phyloP scores from a whole-genome alignment of 1,140 invertebrate genomes.

The Penaeus japonicus region DNA sequence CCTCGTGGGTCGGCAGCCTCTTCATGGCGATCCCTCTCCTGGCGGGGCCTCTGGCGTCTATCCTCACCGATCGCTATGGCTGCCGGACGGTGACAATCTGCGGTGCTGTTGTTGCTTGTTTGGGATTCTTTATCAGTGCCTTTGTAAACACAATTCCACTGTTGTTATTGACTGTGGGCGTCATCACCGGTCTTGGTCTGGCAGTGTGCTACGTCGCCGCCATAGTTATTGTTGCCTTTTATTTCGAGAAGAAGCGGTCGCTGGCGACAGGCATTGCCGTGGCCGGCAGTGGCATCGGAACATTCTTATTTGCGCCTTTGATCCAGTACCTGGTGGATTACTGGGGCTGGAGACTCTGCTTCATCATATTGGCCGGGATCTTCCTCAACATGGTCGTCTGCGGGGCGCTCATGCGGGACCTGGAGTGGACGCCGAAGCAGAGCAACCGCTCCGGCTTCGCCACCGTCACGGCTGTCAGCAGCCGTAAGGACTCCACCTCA shows the following conservation, averaged over 20 bases:
- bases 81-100: conserved; percentile 80
- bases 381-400: conserved; percentile 89
- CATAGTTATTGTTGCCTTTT: conserved; percentile 94
- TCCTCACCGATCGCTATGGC: conserved; percentile 85
- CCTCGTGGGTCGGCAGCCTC: conserved; percentile 87
- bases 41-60: conserved; percentile 87
- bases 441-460: not conserved
- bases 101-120: conserved; percentile 78
- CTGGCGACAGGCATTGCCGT: conserved; percentile 93
- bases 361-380: conserved; percentile 81
- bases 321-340: conserved; percentile 77
- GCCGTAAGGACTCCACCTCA: conserved; percentile 41
- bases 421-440: conserved; percentile 67
- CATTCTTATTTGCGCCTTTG: conserved; percentile 90
- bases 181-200: conserved; percentile 81
- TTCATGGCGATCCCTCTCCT: conserved; percentile 90
- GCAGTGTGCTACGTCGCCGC: conserved; percentile 76
- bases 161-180: conserved; percentile 84
- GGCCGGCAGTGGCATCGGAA: conserved; percentile 88
- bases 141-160: conserved; percentile 80
- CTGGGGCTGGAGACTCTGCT: conserved; percentile 88
- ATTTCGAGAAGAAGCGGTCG: conserved; percentile 91
- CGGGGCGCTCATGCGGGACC: conserved; percentile 83
- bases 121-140: conserved; percentile 84
- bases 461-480: conserved; percentile 24